These are phyloP conservation scores for Taeniopygia guttata DNA, from an alignment of 2,797 vertebrate species.

Conservation along the genomic window DNA sequence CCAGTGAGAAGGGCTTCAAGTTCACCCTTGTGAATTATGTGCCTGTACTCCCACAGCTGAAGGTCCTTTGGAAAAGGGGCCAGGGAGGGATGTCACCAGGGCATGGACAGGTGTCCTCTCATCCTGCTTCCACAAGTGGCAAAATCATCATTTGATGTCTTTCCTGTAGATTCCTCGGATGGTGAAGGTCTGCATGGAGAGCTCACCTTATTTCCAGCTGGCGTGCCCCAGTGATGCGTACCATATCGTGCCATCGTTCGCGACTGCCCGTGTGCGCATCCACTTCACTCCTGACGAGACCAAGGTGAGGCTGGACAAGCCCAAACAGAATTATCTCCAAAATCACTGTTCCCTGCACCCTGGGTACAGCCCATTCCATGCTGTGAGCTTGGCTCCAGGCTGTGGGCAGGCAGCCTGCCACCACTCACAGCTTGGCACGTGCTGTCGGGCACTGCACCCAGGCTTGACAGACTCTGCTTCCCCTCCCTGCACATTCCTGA, in stretches of 20 bases:
- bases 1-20: background rate
- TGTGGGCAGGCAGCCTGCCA: too few species aligned
- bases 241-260: constrained; percentile 80
- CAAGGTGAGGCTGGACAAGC: too few species aligned
- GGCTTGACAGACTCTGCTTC: too few species aligned
- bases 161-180: constrained; percentile 74
- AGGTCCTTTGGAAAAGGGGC: background rate
- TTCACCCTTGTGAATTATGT: background rate
- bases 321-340: too few species aligned
- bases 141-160: background rate
- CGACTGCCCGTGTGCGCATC: constrained; percentile 67
- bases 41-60: background rate
- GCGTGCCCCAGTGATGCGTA: constrained; percentile 62
- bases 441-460: too few species aligned
- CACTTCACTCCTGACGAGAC: too few species aligned
- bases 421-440: too few species aligned
- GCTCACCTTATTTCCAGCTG: constrained; percentile 82
- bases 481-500: too few species aligned
- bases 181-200: constrained; percentile 80
- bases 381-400: too few species aligned
- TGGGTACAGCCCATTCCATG: too few species aligned
- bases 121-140: background rate
- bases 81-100: background rate
- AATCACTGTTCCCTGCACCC: too few species aligned
- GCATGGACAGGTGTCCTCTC: background rate